Evolutionary conservation across 1,140 invertebrate genomes (phyloP).

Genomic region (Paracyclopina nana): DNA sequence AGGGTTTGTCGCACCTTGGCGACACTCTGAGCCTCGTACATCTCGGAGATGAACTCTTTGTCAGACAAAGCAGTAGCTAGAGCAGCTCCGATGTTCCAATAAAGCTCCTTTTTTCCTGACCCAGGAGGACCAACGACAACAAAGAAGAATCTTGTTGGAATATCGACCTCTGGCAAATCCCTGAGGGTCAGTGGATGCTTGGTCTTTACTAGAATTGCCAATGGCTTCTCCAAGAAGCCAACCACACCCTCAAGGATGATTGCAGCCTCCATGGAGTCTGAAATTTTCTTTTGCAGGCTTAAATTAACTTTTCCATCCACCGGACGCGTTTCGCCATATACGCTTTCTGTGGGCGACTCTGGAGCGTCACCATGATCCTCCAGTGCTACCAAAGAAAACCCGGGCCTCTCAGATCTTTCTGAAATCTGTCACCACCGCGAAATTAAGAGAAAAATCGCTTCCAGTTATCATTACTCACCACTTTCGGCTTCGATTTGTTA

Average conservation of each 20-base stretch:
- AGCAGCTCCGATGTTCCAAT: background rate
- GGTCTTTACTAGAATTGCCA: slow-evolving; percentile 80
- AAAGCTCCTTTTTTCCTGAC: slow-evolving; percentile 2
- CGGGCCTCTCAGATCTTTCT: no score
- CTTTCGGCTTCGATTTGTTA: slow-evolving; percentile 4
- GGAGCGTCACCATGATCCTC: background rate
- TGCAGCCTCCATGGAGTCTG: slow-evolving; percentile 77
- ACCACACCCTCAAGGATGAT: slow-evolving; percentile 96
- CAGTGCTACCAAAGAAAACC: no score
- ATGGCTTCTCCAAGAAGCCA: slow-evolving; percentile 72
- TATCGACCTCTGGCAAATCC: slow-evolving; percentile 87
- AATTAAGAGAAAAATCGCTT: no score
- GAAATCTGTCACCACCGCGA: no score
- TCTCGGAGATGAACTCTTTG: background rate
- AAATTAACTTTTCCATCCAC: slow-evolving; percentile 42
- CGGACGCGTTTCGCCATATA: background rate
- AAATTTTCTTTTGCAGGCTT: slow-evolving; percentile 91
- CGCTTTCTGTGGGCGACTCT: background rate
- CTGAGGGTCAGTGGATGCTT: slow-evolving; percentile 67
- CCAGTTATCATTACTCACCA: slow-evolving; percentile 1
- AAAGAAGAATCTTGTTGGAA: slow-evolving; percentile 73
- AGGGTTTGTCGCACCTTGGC: slow-evolving; percentile 1
- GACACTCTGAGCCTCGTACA: background rate
- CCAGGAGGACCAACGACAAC: background rate
- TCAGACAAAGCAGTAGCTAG: slow-evolving; percentile 10